A percentile compares a stretch with the other conserved stretches of the same genome.
Evolutionary conservation across 1,140 invertebrate species (phyloP).

Genomic region (Cotesia glomerata): DNA sequence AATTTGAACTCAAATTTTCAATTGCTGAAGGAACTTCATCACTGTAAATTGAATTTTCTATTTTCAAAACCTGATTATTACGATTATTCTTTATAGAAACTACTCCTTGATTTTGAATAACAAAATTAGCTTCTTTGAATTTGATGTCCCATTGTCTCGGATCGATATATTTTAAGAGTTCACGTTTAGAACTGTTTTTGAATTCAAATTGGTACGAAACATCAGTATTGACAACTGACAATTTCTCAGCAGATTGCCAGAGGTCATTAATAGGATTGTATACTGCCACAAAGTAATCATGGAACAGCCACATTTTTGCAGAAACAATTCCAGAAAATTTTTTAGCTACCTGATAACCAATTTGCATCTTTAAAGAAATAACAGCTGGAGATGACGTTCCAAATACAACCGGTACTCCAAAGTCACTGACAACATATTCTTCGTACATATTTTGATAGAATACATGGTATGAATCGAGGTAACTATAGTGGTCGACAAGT

Average conservation of each 20-base stretch:
- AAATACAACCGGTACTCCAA: conserved; percentile 54
- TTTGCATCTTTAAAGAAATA: too few species aligned
- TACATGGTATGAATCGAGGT: conserved; percentile 23
- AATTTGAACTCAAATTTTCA: background rate
- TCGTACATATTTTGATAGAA: conserved; percentile 43
- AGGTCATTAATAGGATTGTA: conserved; percentile 54
- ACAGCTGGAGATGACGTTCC: conserved; percentile 24
- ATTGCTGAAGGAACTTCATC: too few species aligned
- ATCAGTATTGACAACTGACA: conserved; percentile 39
- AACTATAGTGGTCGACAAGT: background rate
- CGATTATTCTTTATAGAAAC: too few species aligned
- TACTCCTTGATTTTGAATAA: too few species aligned
- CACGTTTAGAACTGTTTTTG: conserved; percentile 39
- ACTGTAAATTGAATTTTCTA: too few species aligned
- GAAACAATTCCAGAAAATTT: too few species aligned
- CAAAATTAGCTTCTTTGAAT: too few species aligned
- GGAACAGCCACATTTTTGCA: too few species aligned
- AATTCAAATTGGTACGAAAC: conserved; percentile 43
- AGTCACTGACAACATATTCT: conserved; percentile 52
- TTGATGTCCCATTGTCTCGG: too few species aligned
- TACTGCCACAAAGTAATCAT: conserved; percentile 45
- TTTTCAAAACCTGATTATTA: too few species aligned
- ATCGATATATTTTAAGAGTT: conserved; percentile 38
- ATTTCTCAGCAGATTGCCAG: conserved; percentile 50
- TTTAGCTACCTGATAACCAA: too few species aligned